phyloP scores from a whole-genome alignment of 2,797 vertebrate genomes.

The Phyllotis vaccarum region DNA sequence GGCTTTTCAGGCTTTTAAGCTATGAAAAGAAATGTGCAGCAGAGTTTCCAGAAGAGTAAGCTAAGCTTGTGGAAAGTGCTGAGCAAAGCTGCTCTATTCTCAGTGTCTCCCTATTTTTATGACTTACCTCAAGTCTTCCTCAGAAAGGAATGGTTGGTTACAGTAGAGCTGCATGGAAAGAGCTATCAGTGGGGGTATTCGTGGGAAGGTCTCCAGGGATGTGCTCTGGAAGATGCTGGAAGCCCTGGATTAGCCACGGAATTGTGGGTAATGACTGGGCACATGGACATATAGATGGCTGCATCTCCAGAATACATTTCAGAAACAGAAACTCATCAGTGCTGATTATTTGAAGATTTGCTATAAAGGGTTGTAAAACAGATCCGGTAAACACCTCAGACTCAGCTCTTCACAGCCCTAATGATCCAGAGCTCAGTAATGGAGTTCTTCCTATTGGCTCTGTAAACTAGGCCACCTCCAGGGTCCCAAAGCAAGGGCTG shows the following conservation, averaged over 20 bases:
- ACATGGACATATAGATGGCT: background rate
- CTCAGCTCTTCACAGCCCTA: background rate
- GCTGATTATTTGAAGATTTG: background rate
- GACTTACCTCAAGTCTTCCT: constrained; percentile 49
- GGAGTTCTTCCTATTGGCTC: background rate
- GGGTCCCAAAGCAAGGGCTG: background rate
- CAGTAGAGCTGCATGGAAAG: background rate
- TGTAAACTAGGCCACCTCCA: background rate
- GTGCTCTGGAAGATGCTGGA: background rate
- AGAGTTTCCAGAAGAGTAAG: constrained; percentile 40
- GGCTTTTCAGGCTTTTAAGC: background rate
- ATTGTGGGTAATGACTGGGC: background rate
- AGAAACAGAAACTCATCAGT: constrained; percentile 54
- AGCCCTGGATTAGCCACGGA: background rate
- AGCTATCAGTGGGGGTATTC: background rate
- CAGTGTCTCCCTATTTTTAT: constrained; percentile 66
- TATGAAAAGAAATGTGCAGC: background rate
- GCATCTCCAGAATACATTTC: constrained; percentile 28
- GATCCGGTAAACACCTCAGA: background rate
- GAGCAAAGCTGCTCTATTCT: constrained; percentile 61
- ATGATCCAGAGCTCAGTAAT: background rate
- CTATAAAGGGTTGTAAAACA: background rate
- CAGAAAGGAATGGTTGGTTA: background rate
- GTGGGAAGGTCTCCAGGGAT: background rate
- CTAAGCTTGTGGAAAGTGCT: constrained; percentile 61